Percentiles rank a stretch among this genome's conserved stretches.
Evolutionary conservation across 2,113 vertebrate species (phyloP).

Genomic region (Zootoca vivipara): DNA sequence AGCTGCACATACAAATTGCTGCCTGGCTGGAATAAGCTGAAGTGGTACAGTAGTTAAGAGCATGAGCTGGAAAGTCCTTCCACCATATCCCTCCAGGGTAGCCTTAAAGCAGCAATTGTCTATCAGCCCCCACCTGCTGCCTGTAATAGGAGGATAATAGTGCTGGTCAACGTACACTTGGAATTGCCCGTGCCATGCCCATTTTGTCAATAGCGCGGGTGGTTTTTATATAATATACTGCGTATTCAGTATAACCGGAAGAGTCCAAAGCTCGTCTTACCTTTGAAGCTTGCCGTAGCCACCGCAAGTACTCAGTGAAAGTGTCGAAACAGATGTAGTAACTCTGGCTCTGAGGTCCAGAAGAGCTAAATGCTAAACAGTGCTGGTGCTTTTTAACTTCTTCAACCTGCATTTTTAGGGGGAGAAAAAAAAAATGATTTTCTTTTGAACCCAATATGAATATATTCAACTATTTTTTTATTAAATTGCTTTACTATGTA

Average conservation of each 20-base stretch:
- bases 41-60: no score
- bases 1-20: background rate
- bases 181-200: background rate
- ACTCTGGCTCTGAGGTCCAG: slow-evolving; percentile 96
- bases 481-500: no score
- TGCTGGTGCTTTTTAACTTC: slow-evolving; percentile 96
- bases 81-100: no score
- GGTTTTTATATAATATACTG: background rate
- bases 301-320: slow-evolving; percentile 96
- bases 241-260: background rate
- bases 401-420: slow-evolving; percentile 83
- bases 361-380: slow-evolving; percentile 97
- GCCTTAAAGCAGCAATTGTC: background rate
- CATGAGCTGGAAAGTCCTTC: background rate
- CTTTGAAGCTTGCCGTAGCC: slow-evolving; percentile 96
- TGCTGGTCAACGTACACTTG: background rate
- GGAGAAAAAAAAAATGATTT: background rate
- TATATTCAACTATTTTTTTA: background rate
- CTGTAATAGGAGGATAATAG: background rate
- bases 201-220: background rate
- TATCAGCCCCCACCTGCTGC: no score
- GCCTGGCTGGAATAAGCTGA: background rate
- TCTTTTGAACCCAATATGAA: no score
- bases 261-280: slow-evolving; percentile 70
- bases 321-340: slow-evolving; percentile 97